Evolutionary conservation across 2,888 invertebrate genomes (phyloP).

Genomic region (Drosophila quasianomalipes): DNA sequence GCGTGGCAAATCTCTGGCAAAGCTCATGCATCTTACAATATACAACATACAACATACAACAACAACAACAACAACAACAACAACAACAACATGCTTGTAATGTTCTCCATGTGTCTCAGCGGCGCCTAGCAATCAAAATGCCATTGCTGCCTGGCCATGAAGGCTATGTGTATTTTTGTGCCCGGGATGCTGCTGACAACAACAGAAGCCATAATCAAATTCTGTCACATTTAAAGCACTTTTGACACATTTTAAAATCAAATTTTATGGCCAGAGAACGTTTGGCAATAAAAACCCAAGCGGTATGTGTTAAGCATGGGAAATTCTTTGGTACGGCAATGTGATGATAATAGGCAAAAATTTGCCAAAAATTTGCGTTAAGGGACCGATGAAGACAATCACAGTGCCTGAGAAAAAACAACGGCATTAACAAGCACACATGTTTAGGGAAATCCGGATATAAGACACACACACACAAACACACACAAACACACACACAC

Average conservation of each 20-base stretch:
- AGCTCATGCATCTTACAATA: slow-evolving; percentile 31
- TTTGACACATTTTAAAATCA: slow-evolving; percentile 78
- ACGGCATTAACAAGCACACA: slow-evolving; percentile 29
- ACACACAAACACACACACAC: not conserved
- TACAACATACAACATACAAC: not conserved
- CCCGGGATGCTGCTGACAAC: slow-evolving; percentile 25
- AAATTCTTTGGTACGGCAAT: slow-evolving; percentile 12
- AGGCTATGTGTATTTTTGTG: slow-evolving; percentile 2
- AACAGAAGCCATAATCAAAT: slow-evolving; percentile 62
- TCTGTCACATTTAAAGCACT: slow-evolving; percentile 74
- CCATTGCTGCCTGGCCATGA: slow-evolving; percentile 35
- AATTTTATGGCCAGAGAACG: slow-evolving; percentile 67
- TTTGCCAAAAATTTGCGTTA: slow-evolving; percentile 66
- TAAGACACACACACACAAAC: not conserved
- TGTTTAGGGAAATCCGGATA: slow-evolving; percentile 30
- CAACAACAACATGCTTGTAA: slow-evolving; percentile 38
- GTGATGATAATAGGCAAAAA: slow-evolving; percentile 64
- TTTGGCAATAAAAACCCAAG: slow-evolving; percentile 53
- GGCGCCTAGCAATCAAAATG: slow-evolving; percentile 67
- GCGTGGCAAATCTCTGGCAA: slow-evolving; percentile 49
- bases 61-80: not conserved
- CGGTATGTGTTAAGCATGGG: slow-evolving; percentile 17
- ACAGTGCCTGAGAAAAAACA: slow-evolving; percentile 14
- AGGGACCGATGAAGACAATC: slow-evolving; percentile 70
- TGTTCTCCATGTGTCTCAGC: slow-evolving; percentile 52